Base-by-base conservation (phyloP, 1,140 invertebrate genomes). In the Pseudomyrmex gracilis region DNA sequence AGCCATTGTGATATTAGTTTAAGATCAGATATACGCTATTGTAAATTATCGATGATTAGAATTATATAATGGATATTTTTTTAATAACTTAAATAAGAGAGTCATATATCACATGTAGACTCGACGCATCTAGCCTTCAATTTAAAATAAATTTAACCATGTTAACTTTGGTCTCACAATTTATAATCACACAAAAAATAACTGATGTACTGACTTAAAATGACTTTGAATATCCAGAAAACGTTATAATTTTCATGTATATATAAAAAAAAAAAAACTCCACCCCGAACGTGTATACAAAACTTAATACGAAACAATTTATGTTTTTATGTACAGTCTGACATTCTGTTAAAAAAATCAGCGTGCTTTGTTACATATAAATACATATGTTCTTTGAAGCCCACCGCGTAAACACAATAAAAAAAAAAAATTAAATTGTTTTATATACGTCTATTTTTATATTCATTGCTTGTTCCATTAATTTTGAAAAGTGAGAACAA, bases 1-100 rank as follows among this genome's bases (percentile, higher is more conserved):
- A 92, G 92, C 89, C 82, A 91, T 92, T 93, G 93, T 93, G 93
- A 93, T 93, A 93, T 90, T 93, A 93, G 93, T 86, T 90, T 93
- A 93, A 93, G 91, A 88, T 87, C 60, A 64, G 84, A 86, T 88
- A 90, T 82, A 87, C 87, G 82, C 87, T 89, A 70, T 83, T 91
- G 84, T 90, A 85, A 89, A 88, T 86, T 68, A 89, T 82, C 88
- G 83, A 89, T 90, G 82, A 90, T 83, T 90, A 87, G 84, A 15
- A 84, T 76, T 87, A 66, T 87, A 66, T 90, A 90, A 87, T 78
- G 57, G 85, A 85, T 92, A 92, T 93, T 93, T 93, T 93, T 92
- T 93, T 91, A 92, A 92, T 83, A 86, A 84, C 86, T 88, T 83
- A 74, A 67, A 66, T 82, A 73, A 84, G 60, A 60, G 84, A 87